phyloP scores from a whole-genome alignment of 2,888 invertebrate species.

The Noctua fimbriata region DNA sequence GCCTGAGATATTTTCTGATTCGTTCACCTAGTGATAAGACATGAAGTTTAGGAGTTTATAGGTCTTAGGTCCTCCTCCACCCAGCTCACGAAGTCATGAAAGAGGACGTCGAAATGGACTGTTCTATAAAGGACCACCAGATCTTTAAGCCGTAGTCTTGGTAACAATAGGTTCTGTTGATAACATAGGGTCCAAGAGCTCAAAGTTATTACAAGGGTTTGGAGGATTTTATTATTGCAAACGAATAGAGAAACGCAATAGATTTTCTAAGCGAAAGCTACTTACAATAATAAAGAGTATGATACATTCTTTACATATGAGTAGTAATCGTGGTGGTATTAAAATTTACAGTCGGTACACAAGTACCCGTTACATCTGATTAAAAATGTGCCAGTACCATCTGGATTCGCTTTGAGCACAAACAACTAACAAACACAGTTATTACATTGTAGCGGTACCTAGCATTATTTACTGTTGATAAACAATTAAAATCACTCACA shows the following conservation, averaged over 20 bases:
- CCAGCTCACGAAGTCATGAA: background rate
- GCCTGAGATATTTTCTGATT: background rate
- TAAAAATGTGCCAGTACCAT: constrained; percentile 26
- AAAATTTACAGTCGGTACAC: background rate
- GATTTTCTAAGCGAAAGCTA: background rate
- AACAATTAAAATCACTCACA: constrained; percentile 50
- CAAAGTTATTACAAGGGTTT: background rate
- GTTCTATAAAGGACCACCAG: background rate
- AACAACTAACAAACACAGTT: constrained; percentile 23
- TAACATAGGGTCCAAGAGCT: background rate
- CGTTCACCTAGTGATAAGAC: background rate
- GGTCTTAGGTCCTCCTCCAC: background rate
- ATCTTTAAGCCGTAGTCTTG: background rate
- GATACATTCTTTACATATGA: background rate
- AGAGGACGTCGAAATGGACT: background rate
- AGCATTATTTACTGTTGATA: constrained; percentile 55
- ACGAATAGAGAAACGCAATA: background rate
- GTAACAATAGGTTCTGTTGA: background rate
- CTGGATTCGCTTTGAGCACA: constrained; percentile 10
- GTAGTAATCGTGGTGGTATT: background rate
- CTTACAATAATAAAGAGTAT: background rate
- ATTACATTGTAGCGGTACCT: constrained; percentile 27
- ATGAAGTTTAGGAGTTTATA: background rate
- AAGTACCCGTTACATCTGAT: background rate
- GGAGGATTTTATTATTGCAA: background rate